phyloP scores from a whole-genome alignment of 1,140 invertebrate species.

The Drosophila asahinai region DNA sequence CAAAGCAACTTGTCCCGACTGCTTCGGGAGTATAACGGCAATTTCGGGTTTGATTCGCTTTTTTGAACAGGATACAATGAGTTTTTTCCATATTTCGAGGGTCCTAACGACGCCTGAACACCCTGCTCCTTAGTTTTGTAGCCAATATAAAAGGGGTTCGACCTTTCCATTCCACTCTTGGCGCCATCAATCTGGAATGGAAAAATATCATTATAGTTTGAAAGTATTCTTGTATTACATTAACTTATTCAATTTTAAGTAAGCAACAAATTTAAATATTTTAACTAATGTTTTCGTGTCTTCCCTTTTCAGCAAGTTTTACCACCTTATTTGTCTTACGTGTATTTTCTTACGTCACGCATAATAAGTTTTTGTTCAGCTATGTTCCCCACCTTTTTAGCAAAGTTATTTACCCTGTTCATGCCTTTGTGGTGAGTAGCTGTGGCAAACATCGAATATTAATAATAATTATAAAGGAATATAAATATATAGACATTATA shows the following conservation, averaged over 20 bases:
- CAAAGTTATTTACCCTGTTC: too few species aligned
- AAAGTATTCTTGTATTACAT: too few species aligned
- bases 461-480: too few species aligned
- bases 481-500: too few species aligned
- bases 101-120: not conserved
- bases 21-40: slow-evolving; percentile 72
- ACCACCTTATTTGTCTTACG: too few species aligned
- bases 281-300: too few species aligned
- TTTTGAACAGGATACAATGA: slow-evolving; percentile 15
- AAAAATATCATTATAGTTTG: not conserved
- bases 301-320: not conserved
- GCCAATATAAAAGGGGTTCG: slow-evolving; percentile 46
- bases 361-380: not conserved
- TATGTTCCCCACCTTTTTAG: not conserved
- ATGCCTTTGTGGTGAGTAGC: too few species aligned
- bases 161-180: slow-evolving; percentile 32
- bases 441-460: too few species aligned
- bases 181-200: slow-evolving; percentile 56
- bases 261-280: too few species aligned
- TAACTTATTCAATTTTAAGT: too few species aligned
- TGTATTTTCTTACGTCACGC: too few species aligned
- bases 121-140: slow-evolving; percentile 41
- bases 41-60: slow-evolving; percentile 40
- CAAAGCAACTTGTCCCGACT: slow-evolving; percentile 71
- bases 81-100: slow-evolving; percentile 26